Evolutionary conservation across 2,797 vertebrate genomes (phyloP), one percentile per base, ranked within the genome.

Genomic region (Myioborus miniatus): DNA sequence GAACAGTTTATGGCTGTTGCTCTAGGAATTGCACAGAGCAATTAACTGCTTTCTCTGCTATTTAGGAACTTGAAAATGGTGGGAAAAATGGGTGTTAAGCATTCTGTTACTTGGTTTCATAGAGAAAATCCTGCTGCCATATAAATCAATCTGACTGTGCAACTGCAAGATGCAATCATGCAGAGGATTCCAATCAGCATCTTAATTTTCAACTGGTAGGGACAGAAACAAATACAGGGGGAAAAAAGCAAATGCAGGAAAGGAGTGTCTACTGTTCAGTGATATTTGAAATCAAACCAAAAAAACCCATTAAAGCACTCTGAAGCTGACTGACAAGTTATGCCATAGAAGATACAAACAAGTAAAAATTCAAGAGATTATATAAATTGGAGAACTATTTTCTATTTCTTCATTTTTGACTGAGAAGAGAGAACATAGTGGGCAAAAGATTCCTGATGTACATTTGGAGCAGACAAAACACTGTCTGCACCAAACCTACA

Each of bases 1-100:
- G 55, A 12, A 44, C 23, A 53, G 12, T 74, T 90, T 90, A 78
- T 2, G 19, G 55, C 46, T 79, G 46, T 36, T 94, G 49, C 24
- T 72, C 27, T 49, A 87, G 56, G 34, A 87, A 68, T 50, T 87
- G 69, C 16, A 46, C 32, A 93, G 34, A 95, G 13, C 27, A 87
- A 90, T 89, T 94, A 86, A 65, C 30, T 80, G 21, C 43, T 68
- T 80, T 69, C 39, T 96, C 81, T 92, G n/a, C 26, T 85, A 34
- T 78, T 90, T 46, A 88, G 49, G 44, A 80, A 80, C 34, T 63
- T 76, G 15, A 87, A 78, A 90, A 86, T 30, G 18, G n/a, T 39
- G 41, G n/a, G 41, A 2, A 76, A 93, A 76, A 78, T 53, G 20
- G 13, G 3, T 70, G 55, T 44, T 49, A 53, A 52, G 10, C 11